Evolutionary conservation across 2,797 vertebrate species (phyloP).

Genomic region (Diglossa cyanea): DNA sequence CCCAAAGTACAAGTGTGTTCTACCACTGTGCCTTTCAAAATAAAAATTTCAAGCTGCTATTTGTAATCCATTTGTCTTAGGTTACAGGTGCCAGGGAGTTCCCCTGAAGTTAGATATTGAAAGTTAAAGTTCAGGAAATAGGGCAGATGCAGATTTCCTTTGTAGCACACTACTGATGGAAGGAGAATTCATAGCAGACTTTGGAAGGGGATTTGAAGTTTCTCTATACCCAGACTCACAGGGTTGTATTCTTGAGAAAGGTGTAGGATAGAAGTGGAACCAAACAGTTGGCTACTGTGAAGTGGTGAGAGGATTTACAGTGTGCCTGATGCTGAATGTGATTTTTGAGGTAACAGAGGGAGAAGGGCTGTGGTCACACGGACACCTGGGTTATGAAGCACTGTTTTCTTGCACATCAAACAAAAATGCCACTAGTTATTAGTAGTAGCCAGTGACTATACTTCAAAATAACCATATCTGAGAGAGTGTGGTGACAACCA

Average conservation of each 20-base stretch:
- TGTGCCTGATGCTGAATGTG: not conserved
- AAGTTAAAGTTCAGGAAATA: not conserved
- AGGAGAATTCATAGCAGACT: not conserved
- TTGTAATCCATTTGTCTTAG: not conserved
- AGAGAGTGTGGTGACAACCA: not conserved
- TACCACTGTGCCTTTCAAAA: not conserved
- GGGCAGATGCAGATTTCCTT: not conserved
- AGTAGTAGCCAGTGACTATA: not conserved
- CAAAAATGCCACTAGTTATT: not conserved
- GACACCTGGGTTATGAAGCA: not conserved
- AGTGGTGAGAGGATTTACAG: not conserved
- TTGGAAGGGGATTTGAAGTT: not conserved
- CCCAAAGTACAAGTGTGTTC: not conserved
- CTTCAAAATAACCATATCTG: not conserved
- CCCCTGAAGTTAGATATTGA: not conserved
- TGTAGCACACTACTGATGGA: not conserved
- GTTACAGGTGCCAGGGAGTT: not conserved
- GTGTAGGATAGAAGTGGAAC: not conserved
- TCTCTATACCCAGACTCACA: not conserved
- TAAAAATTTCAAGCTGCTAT: not conserved
- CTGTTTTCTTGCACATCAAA: not conserved
- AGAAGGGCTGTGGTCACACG: not conserved
- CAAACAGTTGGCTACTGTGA: not conserved
- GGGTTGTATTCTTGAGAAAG: not conserved
- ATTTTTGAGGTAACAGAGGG: not conserved